Base-by-base conservation (phyloP, 2,888 invertebrate species). In the Drosophila maculinotata region DNA sequence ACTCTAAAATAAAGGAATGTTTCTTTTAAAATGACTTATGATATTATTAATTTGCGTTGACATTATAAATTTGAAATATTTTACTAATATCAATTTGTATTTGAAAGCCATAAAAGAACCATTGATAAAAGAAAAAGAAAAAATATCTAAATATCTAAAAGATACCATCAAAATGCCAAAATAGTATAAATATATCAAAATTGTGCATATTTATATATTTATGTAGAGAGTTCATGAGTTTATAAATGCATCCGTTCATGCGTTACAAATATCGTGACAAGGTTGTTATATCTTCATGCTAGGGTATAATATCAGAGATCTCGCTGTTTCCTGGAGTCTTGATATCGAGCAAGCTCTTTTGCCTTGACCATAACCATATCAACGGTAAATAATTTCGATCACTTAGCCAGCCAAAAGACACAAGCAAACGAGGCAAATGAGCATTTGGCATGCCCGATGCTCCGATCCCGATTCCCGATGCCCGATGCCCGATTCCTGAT, bases 341-440 rank as follows among this genome's bases (percentile, higher is more conserved):
- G 47, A 62, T 56, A 35, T 51, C 56, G 42, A 36, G 42, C 62
- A 28, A 9, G 58, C 38, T 6, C 14, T 56, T 38, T 69, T 60
- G 69, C 58, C 66, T 71, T 70, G 66, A 58, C 80, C 78, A 80
- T 87, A 78, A 69, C 66, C 81, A 78, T 83, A 83, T 83, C 87
- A 83, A 83, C 87, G 85, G 87, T 83, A 83, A 87, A 83, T 81
- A 84, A 79, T 81, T 87, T 81, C 79, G 70, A 87, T 71, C 85
- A 65, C 68, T 70, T 49, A 63, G 74, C 41, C 58, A 45, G 20
- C 65, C 58, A 38, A 57, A 38, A 56, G 52, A 62, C 59, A 60
- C 36, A 28, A 38, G 54, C 49, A 44, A 63, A 63, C 67, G 60
- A 57, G 62, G 38, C 68, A 77, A 80, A 80, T 83, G 74, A 65